Percentiles rank a stretch among this genome's conserved stretches.
Evolutionary conservation across 2,113 vertebrate species (phyloP).

Genomic region (Ctenodactylus gundi): DNA sequence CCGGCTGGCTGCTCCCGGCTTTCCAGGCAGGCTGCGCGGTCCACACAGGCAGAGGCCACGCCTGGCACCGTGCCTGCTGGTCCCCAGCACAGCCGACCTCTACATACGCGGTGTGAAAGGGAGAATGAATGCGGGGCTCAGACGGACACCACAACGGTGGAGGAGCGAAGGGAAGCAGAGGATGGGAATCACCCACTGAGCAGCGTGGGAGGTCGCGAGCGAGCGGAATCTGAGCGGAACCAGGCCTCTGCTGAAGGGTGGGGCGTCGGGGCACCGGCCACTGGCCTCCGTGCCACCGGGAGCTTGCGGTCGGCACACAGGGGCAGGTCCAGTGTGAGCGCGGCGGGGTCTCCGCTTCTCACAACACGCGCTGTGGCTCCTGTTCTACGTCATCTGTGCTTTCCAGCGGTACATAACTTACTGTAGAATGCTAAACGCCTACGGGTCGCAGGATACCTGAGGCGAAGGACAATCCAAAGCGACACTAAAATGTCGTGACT

Average conservation of each 20-base stretch:
- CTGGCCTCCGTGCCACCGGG: accelerated
- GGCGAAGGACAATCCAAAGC: not conserved
- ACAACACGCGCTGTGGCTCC: not conserved
- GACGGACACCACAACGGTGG: too few species aligned
- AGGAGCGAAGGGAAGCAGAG: not conserved
- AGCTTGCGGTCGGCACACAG: accelerated
- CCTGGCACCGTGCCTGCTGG: not conserved
- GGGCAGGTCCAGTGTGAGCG: too few species aligned
- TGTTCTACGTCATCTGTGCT: not conserved
- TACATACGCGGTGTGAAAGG: not conserved
- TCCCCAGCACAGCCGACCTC: not conserved
- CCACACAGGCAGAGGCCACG: not conserved
- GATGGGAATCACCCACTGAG: too few species aligned
- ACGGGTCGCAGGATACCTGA: not conserved
- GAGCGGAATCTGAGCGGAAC: accelerated
- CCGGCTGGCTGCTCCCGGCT: too few species aligned
- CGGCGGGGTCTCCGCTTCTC: not conserved
- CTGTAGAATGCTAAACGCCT: not conserved
- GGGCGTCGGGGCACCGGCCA: not conserved
- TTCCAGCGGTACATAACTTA: not conserved
- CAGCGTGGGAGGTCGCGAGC: too few species aligned
- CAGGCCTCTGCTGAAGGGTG: not conserved
- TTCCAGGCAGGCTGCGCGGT: not conserved
- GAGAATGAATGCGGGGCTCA: not conserved
- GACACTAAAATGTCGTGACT: not conserved